Conservation (phyloP, 2,113 vertebrate genomes). For the Ammospiza nelsoni region DNA sequence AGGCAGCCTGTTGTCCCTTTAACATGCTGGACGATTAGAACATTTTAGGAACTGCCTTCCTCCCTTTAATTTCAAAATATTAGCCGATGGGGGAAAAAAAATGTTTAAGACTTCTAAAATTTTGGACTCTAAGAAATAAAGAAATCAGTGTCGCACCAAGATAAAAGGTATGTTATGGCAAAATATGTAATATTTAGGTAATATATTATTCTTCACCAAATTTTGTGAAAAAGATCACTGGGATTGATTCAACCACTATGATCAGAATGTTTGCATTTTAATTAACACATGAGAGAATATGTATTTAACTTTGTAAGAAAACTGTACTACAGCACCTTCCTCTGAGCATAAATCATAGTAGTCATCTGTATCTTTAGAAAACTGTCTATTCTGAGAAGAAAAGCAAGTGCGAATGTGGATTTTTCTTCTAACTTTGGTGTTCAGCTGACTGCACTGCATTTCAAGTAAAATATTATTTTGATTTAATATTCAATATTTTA, state of each 20-base stretch:
- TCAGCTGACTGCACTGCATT: background rate
- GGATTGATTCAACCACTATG: background rate
- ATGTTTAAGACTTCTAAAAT: background rate
- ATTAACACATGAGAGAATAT: background rate
- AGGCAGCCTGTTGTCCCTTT: background rate
- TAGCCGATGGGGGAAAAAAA: background rate
- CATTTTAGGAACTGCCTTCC: background rate
- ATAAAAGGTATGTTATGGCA: background rate
- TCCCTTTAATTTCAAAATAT: background rate
- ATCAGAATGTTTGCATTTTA: background rate
- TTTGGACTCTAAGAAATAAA: background rate
- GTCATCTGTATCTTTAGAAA: background rate
- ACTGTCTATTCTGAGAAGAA: background rate
- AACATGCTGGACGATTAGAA: background rate
- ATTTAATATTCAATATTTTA: background rate
- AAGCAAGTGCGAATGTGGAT: background rate
- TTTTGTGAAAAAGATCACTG: background rate
- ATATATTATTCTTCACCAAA: background rate
- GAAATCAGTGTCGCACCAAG: background rate
- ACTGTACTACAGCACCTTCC: background rate
- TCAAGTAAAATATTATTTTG: background rate
- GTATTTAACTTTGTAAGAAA: background rate
- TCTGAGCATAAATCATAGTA: background rate
- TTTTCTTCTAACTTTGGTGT: background rate
- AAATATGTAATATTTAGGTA: background rate